phyloP scores from a whole-genome alignment of 2,888 invertebrate genomes.

The Epistrophe grossulariae region DNA sequence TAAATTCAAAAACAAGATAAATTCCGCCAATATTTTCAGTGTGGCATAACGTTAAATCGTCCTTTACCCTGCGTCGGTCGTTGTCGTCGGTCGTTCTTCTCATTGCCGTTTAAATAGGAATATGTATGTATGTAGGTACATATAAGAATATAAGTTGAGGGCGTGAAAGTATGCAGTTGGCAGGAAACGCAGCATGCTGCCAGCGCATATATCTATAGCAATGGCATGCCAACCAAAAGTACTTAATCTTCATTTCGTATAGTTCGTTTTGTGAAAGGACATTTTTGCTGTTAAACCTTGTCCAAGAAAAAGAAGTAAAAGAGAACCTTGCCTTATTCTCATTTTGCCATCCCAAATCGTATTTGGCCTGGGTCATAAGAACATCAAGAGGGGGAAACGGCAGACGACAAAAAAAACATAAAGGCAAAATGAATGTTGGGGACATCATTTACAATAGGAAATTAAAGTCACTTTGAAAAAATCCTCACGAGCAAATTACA shows the following conservation, averaged over 20 bases:
- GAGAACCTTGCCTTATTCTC: not conserved
- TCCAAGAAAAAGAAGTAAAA: constrained; percentile 4
- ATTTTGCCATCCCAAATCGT: not conserved
- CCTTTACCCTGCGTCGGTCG: not conserved
- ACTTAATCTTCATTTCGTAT: constrained; percentile 71
- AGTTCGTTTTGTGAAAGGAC: constrained; percentile 53
- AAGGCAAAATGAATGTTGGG: constrained; percentile 13
- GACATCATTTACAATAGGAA: constrained; percentile 62
- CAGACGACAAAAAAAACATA: not conserved
- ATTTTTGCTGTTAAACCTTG: constrained; percentile 42
- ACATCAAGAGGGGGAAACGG: not conserved
- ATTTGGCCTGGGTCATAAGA: not conserved
- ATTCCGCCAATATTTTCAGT: constrained; percentile 39
- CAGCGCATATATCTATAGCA: too few species aligned
- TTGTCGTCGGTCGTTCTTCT: too few species aligned
- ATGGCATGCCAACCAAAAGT: constrained; percentile 61
- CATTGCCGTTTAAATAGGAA: not conserved
- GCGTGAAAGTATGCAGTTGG: constrained; percentile 65
- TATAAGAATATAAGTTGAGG: constrained; percentile 34
- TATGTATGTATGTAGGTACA: too few species aligned
- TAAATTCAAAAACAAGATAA: constrained; percentile 69
- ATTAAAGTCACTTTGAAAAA: constrained; percentile 63
- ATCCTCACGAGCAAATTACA: constrained; percentile 65
- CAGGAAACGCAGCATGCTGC: constrained; percentile 46
- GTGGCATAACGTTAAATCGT: not conserved